These are phyloP conservation scores for Enteromius paludinosus DNA, from an alignment of 2,797 vertebrate genomes.

Conservation along the genomic window DNA sequence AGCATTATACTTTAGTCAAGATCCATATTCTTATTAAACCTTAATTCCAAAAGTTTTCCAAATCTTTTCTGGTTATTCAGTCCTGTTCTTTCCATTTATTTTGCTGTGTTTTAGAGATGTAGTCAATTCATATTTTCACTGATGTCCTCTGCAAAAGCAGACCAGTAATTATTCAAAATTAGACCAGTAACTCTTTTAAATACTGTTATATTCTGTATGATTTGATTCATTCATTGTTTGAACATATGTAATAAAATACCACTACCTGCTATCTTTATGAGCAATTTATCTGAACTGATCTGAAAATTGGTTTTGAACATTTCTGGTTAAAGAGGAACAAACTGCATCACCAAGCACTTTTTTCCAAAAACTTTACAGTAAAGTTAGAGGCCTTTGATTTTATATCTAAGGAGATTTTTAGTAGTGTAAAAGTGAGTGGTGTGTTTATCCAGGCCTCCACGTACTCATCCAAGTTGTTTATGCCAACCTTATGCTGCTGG, in stretches of 20 bases:
- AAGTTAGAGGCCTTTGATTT: background rate
- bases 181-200: background rate
- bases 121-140: background rate
- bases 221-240: background rate
- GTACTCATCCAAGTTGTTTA: constrained; percentile 1
- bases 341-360: background rate
- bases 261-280: background rate
- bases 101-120: background rate
- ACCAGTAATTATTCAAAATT: background rate
- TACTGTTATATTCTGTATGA: background rate
- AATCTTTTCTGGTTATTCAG: background rate
- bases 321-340: background rate
- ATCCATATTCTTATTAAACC: background rate
- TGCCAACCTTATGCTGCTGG: constrained; percentile 13
- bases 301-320: background rate
- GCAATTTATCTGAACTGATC: background rate
- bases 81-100: background rate
- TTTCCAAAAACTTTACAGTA: background rate
- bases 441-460: constrained; percentile 13
- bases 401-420: background rate
- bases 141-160: background rate
- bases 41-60: background rate
- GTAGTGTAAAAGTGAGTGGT: background rate
- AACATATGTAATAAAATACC: background rate
- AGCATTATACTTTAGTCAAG: background rate